phyloP scores from a whole-genome alignment of 37 sponge, comb jelly and placozoan species.

The Haliclona indistincta region DNA sequence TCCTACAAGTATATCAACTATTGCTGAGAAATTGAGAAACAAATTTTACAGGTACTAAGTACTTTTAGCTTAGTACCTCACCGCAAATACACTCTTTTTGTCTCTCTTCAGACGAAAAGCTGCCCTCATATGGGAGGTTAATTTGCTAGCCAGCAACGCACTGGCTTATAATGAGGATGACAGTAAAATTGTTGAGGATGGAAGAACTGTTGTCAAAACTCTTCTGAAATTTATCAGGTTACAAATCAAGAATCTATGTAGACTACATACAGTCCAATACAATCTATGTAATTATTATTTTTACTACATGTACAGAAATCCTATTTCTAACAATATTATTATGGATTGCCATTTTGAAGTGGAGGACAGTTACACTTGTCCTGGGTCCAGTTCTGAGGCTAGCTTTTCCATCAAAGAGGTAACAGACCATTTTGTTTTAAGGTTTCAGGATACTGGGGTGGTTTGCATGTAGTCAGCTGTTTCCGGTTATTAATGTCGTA shows the following conservation, averaged over 20 bases:
- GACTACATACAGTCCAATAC: neutral
- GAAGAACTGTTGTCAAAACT: slow-evolving; percentile 36
- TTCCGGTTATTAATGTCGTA: too few species aligned
- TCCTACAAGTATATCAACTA: slow-evolving; percentile 68
- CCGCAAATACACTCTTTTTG: neutral
- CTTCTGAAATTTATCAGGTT: slow-evolving; percentile 66
- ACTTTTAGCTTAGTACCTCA: neutral
- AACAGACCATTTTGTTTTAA: too few species aligned
- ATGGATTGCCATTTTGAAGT: too few species aligned
- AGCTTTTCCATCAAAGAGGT: too few species aligned
- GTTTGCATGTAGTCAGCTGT: too few species aligned
- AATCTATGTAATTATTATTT: too few species aligned
- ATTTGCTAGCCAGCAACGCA: slow-evolving; percentile 59
- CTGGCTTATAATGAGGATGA: slow-evolving; percentile 67
- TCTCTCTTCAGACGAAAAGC: slow-evolving; percentile 45
- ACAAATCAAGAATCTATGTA: neutral
- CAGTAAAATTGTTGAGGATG: slow-evolving; percentile 69
- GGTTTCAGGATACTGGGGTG: too few species aligned
- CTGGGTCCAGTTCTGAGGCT: too few species aligned
- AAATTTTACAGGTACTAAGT: slow-evolving; percentile 62
- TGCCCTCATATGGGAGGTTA: slow-evolving; percentile 76
- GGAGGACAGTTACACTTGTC: too few species aligned
- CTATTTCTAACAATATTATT: too few species aligned
- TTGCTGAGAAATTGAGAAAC: slow-evolving; percentile 53
- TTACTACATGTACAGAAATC: too few species aligned